phyloP scores from a whole-genome alignment of 2,888 invertebrate genomes.

The Pegoplata infirma region DNA sequence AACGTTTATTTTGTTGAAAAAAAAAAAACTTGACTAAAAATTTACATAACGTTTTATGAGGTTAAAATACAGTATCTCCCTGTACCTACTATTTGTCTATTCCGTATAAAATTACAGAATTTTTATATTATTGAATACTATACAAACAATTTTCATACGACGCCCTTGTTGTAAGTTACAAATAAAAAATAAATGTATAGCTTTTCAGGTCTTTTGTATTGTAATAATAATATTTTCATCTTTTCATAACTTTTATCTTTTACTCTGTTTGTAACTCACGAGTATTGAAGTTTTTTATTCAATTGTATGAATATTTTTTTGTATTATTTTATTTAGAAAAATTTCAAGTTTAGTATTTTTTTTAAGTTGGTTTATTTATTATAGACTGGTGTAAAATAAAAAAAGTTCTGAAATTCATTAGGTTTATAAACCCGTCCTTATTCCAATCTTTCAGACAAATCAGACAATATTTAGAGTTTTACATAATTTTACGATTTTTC shows the following conservation, averaged over 20 bases:
- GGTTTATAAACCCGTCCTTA: no score
- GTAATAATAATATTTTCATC: slow-evolving; percentile 8
- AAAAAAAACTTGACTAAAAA: background rate
- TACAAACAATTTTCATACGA: background rate
- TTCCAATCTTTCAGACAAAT: no score
- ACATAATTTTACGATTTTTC: no score
- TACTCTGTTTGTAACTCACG: slow-evolving; percentile 33
- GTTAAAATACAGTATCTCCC: background rate
- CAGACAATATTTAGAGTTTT: no score
- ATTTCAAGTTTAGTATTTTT: slow-evolving; percentile 2
- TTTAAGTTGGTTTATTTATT: slow-evolving; percentile 11
- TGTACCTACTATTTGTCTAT: background rate
- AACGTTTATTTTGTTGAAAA: slow-evolving; percentile 12
- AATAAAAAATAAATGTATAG: slow-evolving; percentile 12
- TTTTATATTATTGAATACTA: background rate
- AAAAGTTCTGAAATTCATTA: no score
- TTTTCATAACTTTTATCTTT: slow-evolving; percentile 26
- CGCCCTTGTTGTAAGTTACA: background rate
- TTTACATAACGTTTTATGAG: slow-evolving; percentile 32
- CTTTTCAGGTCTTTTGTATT: slow-evolving; percentile 9
- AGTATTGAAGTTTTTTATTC: slow-evolving; percentile 28
- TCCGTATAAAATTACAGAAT: background rate
- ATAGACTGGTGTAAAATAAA: no score
- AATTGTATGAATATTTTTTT: slow-evolving; percentile 7
- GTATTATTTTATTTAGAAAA: no score